A percentile compares a stretch with the other conserved stretches of the same genome.
Conservation (phyloP, 2,113 vertebrate genomes). For the Phalacrocorax pelagicus region DNA sequence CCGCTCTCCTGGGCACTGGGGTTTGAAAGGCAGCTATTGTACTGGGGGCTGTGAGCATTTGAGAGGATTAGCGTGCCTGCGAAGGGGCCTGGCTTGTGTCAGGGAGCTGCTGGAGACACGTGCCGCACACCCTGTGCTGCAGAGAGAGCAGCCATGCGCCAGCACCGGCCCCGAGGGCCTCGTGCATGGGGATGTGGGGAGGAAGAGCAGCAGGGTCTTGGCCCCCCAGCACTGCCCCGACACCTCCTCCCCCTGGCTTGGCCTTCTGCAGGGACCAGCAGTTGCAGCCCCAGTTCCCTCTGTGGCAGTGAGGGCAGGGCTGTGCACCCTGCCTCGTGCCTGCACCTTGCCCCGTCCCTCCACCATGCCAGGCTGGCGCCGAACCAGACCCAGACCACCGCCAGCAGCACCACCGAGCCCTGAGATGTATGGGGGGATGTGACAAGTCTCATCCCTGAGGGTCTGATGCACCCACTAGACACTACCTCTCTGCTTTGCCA, state of each 20-base stretch:
- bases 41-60: rapidly evolving
- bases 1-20: neutral
- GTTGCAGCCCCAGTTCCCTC: no score
- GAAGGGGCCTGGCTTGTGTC: neutral
- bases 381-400: neutral
- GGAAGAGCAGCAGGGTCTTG: neutral
- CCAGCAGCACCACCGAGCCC: neutral
- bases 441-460: neutral
- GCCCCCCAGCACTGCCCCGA: rapidly evolving
- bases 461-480: neutral
- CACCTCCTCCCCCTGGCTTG: neutral
- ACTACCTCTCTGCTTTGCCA: neutral
- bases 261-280: neutral
- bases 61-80: neutral
- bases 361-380: neutral
- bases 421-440: neutral
- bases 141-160: neutral
- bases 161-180: neutral
- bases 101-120: neutral
- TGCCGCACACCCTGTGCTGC: rapidly evolving
- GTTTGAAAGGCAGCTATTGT: neutral
- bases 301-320: rapidly evolving
- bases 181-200: rapidly evolving
- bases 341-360: neutral
- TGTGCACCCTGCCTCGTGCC: neutral